Evolutionary conservation across 2,888 invertebrate species (phyloP).

Genomic region (Drosophila flavopinicola): DNA sequence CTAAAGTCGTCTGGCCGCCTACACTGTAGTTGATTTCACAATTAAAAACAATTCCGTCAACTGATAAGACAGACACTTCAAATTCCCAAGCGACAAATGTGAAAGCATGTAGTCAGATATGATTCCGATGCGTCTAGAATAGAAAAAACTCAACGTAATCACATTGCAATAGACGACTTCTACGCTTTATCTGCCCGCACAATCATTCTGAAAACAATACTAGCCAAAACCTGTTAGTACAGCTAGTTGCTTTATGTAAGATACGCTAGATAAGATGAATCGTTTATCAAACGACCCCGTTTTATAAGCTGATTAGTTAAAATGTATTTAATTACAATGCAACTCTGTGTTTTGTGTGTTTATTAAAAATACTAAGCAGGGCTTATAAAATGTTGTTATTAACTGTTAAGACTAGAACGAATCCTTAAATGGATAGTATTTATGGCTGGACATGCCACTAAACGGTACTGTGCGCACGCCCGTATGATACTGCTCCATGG

Average conservation of each 20-base stretch:
- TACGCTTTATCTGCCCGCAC: constrained; percentile 30
- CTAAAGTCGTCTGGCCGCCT: constrained; percentile 13
- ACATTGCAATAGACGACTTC: constrained; percentile 21
- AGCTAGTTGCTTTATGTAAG: constrained; percentile 43
- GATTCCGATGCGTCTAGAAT: constrained; percentile 44
- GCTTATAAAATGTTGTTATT: background rate
- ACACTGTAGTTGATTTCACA: constrained; percentile 22
- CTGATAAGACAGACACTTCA: constrained; percentile 48
- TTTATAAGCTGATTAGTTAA: constrained; percentile 43
- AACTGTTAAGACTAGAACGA: constrained; percentile 64
- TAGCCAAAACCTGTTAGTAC: constrained; percentile 7
- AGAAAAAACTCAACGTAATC: constrained; percentile 17
- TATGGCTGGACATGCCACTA: constrained; percentile 77
- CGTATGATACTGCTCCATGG: constrained; percentile 73
- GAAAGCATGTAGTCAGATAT: constrained; percentile 43
- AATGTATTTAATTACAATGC: constrained; percentile 12
- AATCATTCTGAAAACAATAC: constrained; percentile 24
- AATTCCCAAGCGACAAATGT: constrained; percentile 31
- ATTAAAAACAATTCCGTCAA: constrained; percentile 12
- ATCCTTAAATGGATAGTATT: constrained; percentile 81
- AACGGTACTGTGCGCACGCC: constrained; percentile 80
- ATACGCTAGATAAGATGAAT: constrained; percentile 60
- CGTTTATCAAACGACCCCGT: constrained; percentile 51
- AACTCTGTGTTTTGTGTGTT: constrained; percentile 32
- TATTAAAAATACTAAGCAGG: constrained; percentile 41